Percentiles rank a stretch among this genome's conserved stretches.
Evolutionary conservation across 2,113 vertebrate genomes (phyloP).

Genomic region (Galeopterus variegatus): DNA sequence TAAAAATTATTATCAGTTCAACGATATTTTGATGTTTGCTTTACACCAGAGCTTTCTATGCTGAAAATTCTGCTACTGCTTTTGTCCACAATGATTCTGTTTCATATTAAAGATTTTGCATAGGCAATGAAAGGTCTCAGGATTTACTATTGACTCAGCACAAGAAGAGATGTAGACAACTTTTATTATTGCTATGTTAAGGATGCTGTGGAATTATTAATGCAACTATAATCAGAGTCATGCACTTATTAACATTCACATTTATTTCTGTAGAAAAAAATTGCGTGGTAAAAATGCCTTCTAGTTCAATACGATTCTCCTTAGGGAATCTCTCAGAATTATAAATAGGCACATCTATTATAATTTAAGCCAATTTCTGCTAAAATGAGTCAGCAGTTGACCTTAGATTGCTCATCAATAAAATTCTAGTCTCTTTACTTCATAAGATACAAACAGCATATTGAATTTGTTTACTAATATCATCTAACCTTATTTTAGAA

Average conservation of each 20-base stretch:
- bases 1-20: not conserved
- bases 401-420: conserved; percentile 73
- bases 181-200: conserved; percentile 54
- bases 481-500: conserved; percentile 37
- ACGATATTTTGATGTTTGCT: not conserved
- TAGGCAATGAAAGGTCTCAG: not conserved
- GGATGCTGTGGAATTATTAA: conserved; percentile 34
- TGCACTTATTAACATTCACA: conserved; percentile 56
- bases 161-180: not conserved
- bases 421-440: conserved; percentile 66
- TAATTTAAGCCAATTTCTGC: conserved; percentile 64
- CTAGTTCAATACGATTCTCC: conserved; percentile 60
- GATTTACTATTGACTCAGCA: not conserved
- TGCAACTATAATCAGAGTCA: conserved; percentile 29
- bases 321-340: conserved; percentile 64
- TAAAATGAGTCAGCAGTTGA: conserved; percentile 78
- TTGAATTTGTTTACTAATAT: conserved; percentile 69
- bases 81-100: not conserved
- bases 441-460: conserved; percentile 29
- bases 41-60: not conserved
- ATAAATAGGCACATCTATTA: conserved; percentile 73
- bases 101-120: conserved; percentile 26
- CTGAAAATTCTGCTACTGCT: not conserved
- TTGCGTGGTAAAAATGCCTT: conserved; percentile 66
- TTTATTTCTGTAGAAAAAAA: conserved; percentile 57